Evolutionary conservation across 2,797 vertebrate species (phyloP).

Genomic region (Chiloscyllium punctatum): DNA sequence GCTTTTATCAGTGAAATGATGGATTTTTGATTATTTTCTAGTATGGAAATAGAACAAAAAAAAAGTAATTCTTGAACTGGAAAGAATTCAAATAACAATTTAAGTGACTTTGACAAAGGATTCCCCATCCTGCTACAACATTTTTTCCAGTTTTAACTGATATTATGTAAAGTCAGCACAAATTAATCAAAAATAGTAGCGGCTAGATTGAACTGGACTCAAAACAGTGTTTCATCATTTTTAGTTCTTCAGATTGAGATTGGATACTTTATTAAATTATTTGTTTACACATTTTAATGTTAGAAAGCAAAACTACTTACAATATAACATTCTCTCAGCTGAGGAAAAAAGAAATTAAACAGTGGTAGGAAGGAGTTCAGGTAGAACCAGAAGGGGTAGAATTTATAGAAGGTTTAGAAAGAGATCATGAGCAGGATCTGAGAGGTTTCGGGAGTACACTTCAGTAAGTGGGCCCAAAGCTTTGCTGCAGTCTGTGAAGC

Average conservation of each 20-base stretch:
- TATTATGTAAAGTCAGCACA: neutral
- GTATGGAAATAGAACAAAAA: neutral
- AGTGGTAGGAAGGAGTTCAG: neutral
- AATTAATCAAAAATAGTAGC: neutral
- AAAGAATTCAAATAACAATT: neutral
- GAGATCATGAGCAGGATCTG: neutral
- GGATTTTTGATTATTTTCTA: neutral
- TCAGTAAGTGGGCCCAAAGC: neutral
- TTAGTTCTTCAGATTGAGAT: neutral
- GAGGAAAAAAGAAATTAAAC: neutral
- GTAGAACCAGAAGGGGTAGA: neutral
- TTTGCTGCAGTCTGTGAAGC: neutral
- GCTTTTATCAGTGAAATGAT: neutral
- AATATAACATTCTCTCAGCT: neutral
- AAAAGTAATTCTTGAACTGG: neutral
- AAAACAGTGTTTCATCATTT: neutral
- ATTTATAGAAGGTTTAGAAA: neutral
- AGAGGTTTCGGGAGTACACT: neutral
- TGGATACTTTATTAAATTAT: neutral
- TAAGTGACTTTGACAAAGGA: neutral
- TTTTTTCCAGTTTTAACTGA: neutral
- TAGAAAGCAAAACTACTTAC: neutral
- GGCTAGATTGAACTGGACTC: neutral
- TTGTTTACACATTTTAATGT: too few species aligned
- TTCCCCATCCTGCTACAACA: neutral